Conservation (phyloP, 1,140 invertebrate genomes). For the Chrysomallon squamiferum region DNA sequence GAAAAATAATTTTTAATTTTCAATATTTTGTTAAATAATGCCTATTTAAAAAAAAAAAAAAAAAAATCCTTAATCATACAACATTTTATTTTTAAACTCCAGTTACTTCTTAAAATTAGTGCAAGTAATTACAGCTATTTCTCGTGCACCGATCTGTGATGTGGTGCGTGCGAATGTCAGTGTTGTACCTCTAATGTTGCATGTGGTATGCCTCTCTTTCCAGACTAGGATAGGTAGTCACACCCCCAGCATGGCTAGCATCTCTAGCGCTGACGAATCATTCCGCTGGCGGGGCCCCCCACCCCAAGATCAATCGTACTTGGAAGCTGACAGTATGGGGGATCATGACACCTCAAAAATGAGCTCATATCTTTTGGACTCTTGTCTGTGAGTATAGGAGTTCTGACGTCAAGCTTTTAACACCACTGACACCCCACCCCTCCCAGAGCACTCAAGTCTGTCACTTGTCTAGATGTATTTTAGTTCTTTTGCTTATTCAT, state of each 20-base stretch:
- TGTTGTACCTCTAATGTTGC: neutral
- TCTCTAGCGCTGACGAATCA: constrained; percentile 2
- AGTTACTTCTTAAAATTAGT: no score
- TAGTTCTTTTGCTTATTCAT: neutral
- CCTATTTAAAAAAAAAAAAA: no score
- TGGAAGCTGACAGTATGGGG: constrained; percentile 24
- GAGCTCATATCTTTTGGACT: constrained; percentile 54
- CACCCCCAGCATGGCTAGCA: constrained; percentile 9
- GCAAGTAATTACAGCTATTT: no score
- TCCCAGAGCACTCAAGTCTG: neutral
- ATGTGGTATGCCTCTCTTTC: neutral
- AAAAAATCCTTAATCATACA: no score
- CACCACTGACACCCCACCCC: neutral
- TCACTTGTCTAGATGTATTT: neutral
- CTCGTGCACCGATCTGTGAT: no score
- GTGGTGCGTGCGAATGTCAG: no score
- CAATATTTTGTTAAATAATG: no score
- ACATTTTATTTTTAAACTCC: neutral
- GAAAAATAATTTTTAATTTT: no score
- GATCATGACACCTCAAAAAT: constrained; percentile 37
- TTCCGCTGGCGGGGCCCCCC: constrained; percentile 25
- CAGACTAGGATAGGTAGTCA: constrained; percentile 15
- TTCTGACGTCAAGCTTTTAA: neutral
- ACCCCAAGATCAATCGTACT: constrained; percentile 47
- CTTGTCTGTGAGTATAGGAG: constrained; percentile 54